Percentiles rank a stretch among this genome's conserved stretches.
Conservation (phyloP, 1,140 invertebrate genomes). For the Hesperophylax magnus region DNA sequence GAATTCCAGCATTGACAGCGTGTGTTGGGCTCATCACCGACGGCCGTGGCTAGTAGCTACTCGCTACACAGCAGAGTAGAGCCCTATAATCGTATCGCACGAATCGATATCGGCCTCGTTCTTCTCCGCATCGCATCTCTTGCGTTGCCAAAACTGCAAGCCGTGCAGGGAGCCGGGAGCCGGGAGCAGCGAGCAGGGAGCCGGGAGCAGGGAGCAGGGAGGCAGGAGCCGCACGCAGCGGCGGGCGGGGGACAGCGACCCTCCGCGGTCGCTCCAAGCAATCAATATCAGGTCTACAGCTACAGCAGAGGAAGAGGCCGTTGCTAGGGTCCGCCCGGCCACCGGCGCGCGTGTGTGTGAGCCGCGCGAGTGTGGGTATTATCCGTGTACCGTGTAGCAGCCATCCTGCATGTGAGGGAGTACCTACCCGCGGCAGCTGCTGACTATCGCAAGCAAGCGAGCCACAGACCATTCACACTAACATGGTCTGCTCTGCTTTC, state of each 20-base stretch:
- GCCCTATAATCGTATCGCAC: slow-evolving; percentile 18
- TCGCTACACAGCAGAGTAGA: not conserved
- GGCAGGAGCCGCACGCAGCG: not conserved
- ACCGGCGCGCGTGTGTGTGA: slow-evolving; percentile 17
- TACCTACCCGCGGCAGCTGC: not conserved
- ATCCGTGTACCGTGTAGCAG: too few species aligned
- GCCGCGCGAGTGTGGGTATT: slow-evolving; percentile 4
- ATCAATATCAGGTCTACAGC: slow-evolving; percentile 41
- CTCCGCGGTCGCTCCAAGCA: slow-evolving; percentile 39
- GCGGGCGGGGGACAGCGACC: slow-evolving; percentile 32
- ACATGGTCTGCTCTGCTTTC: not conserved
- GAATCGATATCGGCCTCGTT: slow-evolving; percentile 40
- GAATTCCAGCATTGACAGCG: not conserved
- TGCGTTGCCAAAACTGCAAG: slow-evolving; percentile 52
- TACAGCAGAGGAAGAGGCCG: slow-evolving; percentile 41
- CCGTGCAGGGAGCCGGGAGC: slow-evolving; percentile 7
- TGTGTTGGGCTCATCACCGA: not conserved
- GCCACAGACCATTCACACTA: not conserved
- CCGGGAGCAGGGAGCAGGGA: slow-evolving; percentile 6
- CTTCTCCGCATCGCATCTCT: slow-evolving; percentile 43
- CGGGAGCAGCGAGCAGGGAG: not conserved
- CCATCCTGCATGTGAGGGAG: not conserved
- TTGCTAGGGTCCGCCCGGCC: slow-evolving; percentile 43
- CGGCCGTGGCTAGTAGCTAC: not conserved
- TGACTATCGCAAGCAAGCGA: not conserved